Evolutionary conservation across 2,113 vertebrate species (phyloP).

Genomic region (Platycercus adscitus): DNA sequence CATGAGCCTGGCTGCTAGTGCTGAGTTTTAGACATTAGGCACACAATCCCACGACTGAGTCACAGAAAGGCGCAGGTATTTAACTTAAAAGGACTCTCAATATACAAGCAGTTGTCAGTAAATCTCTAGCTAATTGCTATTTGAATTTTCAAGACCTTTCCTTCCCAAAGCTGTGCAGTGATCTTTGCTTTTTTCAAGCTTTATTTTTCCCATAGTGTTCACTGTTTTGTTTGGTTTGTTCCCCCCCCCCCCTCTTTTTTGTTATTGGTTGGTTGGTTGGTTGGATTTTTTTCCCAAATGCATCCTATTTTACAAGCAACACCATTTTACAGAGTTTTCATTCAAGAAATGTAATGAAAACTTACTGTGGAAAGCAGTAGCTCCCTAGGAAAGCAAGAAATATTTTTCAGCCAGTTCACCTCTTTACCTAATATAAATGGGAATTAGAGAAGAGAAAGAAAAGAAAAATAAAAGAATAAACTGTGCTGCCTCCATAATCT

Average conservation of each 20-base stretch:
- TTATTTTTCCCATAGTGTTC: neutral
- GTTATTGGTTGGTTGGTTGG: too few relatives aligned
- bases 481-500: neutral
- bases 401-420: neutral
- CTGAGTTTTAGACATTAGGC: neutral
- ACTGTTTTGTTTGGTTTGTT: too few relatives aligned
- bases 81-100: neutral
- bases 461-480: neutral
- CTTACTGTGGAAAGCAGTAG: neutral
- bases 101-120: neutral
- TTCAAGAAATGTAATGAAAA: neutral
- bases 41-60: rapidly evolving
- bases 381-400: neutral
- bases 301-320: neutral
- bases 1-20: neutral
- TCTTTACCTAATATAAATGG: neutral
- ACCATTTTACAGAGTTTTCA: neutral
- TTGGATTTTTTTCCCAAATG: neutral
- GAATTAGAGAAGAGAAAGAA: neutral
- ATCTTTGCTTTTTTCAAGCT: neutral
- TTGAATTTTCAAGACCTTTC: neutral
- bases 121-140: neutral
- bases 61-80: neutral
- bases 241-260: too few relatives aligned
- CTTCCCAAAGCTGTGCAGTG: neutral